Conservation (phyloP, 1,140 invertebrate genomes). For the Thereuonema tuberculata region DNA sequence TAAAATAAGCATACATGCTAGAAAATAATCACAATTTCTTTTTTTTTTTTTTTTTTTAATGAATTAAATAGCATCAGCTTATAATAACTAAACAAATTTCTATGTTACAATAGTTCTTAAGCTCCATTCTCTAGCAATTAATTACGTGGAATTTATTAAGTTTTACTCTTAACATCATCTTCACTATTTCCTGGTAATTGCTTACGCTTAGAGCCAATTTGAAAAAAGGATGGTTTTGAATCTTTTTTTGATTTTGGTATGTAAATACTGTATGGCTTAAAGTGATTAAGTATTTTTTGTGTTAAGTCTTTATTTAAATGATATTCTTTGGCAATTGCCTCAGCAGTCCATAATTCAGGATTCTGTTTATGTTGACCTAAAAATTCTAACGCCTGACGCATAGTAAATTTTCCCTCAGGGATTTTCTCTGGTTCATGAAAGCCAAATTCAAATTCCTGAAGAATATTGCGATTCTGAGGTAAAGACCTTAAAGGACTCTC, state of each 20-base stretch:
- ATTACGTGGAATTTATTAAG: too few relatives aligned
- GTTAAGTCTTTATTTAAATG: constrained; percentile 45
- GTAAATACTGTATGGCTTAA: constrained; percentile 37
- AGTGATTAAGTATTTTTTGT: constrained; percentile 39
- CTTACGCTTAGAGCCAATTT: neutral
- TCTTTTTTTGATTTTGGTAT: constrained; percentile 32
- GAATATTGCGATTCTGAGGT: constrained; percentile 31
- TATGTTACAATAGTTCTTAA: too few relatives aligned
- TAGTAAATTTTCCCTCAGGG: constrained; percentile 28
- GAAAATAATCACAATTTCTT: too few relatives aligned
- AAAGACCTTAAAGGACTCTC: too few relatives aligned
- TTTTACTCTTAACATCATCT: too few relatives aligned
- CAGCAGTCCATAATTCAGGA: constrained; percentile 37
- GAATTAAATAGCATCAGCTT: too few relatives aligned
- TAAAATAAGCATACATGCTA: too few relatives aligned
- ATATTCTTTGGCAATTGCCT: constrained; percentile 47
- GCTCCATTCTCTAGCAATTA: too few relatives aligned
- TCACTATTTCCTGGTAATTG: neutral
- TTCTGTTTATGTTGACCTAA: constrained; percentile 45
- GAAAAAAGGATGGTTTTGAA: too few relatives aligned
- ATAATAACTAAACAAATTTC: too few relatives aligned
- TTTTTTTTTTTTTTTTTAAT: too few relatives aligned
- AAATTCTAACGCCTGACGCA: constrained; percentile 37
- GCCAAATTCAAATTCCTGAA: constrained; percentile 29
- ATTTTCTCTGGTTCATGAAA: constrained; percentile 25